phyloP scores from a whole-genome alignment of 2,113 vertebrate species.

The Capricornis sumatraensis region DNA sequence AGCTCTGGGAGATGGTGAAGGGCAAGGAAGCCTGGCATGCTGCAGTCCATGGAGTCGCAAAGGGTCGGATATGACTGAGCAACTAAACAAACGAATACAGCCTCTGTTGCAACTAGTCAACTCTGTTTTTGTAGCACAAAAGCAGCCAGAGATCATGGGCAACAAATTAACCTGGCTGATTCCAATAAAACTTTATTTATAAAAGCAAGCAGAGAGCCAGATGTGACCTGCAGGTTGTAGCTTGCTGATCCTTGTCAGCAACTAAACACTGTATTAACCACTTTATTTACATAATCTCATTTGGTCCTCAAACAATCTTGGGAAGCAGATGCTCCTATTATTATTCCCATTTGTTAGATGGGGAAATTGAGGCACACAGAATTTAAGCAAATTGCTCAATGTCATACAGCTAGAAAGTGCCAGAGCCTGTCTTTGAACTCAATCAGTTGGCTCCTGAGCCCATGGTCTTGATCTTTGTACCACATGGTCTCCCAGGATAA shows the following conservation, averaged over 20 bases:
- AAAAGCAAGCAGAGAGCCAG: neutral
- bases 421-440: neutral
- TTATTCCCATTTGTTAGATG: neutral
- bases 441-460: neutral
- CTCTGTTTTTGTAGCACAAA: neutral
- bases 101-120: neutral
- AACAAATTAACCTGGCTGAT: neutral
- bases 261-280: neutral
- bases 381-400: neutral
- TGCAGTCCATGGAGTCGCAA: neutral
- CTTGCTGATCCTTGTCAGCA: neutral
- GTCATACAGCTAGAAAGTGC: neutral
- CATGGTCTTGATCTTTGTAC: slow-evolving; percentile 8
- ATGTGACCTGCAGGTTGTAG: neutral
- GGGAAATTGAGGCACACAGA: neutral
- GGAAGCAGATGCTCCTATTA: neutral
- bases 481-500: neutral
- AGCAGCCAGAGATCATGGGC: neutral
- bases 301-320: neutral
- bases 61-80: neutral
- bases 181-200: slow-evolving; percentile 23
- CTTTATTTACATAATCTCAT: neutral
- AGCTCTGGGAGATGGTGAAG: neutral
- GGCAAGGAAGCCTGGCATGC: neutral
- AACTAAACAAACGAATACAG: neutral